Evolutionary conservation across 1,140 invertebrate species (phyloP).

Genomic region (Luehdorfia chinensis): DNA sequence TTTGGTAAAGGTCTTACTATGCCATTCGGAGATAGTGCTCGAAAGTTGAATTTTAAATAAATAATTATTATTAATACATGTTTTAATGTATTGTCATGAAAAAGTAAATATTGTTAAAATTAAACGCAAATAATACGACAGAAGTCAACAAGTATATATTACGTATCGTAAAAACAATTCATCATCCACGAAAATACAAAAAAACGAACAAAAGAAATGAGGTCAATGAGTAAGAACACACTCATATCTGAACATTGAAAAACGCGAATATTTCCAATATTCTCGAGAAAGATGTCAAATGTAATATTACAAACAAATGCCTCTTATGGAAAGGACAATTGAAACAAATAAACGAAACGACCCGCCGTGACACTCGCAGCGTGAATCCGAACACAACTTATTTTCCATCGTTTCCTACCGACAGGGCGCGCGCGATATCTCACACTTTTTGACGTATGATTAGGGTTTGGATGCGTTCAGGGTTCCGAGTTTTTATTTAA

Average conservation of each 20-base stretch:
- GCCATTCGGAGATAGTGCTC: too few species aligned
- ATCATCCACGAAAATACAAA: background rate
- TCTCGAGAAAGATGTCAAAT: conserved; percentile 28
- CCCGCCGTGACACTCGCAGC: conserved; percentile 41
- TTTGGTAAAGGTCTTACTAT: too few species aligned
- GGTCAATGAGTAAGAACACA: conserved; percentile 6
- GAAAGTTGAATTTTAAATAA: too few species aligned
- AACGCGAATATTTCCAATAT: conserved; percentile 1
- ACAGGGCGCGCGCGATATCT: conserved; percentile 37
- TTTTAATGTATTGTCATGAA: too few species aligned
- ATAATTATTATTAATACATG: too few species aligned
- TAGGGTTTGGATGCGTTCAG: background rate
- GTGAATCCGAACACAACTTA: conserved; percentile 48
- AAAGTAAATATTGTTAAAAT: too few species aligned
- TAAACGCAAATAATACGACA: too few species aligned
- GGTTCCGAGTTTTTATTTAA: background rate
- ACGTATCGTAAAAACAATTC: too few species aligned
- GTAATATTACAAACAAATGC: conserved; percentile 32
- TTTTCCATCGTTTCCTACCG: conserved; percentile 33
- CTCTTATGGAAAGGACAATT: conserved; percentile 26
- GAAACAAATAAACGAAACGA: conserved; percentile 46
- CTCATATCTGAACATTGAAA: conserved; percentile 1
- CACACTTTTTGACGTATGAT: conserved; percentile 28
- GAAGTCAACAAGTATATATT: too few species aligned
- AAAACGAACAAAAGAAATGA: background rate